Evolutionary conservation across 2,888 invertebrate genomes (phyloP).

Genomic region (Dolichomitus sp.): DNA sequence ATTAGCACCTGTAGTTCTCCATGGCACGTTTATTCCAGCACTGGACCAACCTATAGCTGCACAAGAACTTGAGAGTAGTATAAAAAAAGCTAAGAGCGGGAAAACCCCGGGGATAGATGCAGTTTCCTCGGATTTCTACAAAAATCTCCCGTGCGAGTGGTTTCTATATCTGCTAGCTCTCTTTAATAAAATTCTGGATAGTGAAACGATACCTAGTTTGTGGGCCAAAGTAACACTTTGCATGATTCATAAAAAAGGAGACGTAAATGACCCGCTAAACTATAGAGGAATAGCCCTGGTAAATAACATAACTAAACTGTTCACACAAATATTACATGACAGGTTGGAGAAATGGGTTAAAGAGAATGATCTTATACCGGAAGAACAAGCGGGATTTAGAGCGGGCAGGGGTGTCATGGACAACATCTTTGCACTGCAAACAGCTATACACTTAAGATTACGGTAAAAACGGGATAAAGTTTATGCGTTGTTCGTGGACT

Average conservation of each 20-base stretch:
- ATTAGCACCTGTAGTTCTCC: neutral
- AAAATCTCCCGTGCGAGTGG: conserved; percentile 34
- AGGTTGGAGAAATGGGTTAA: conserved; percentile 57
- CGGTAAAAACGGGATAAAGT: conserved; percentile 17
- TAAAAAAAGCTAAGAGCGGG: conserved; percentile 45
- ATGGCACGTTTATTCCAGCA: neutral
- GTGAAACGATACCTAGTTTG: conserved; percentile 18
- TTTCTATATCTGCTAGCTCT: conserved; percentile 20
- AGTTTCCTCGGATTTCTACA: neutral
- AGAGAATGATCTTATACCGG: conserved; percentile 47
- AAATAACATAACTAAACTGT: conserved; percentile 67
- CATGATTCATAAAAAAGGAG: conserved; percentile 70
- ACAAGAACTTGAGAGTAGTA: conserved; percentile 5
- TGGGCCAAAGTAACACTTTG: conserved; percentile 32
- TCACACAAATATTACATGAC: conserved; percentile 56
- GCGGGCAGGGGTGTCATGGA: conserved; percentile 50
- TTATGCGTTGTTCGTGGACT: neutral
- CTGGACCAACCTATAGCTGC: neutral
- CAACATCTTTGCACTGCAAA: conserved; percentile 63
- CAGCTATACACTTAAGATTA: conserved; percentile 48
- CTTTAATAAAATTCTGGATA: conserved; percentile 43
- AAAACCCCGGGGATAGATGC: conserved; percentile 62
- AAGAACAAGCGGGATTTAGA: conserved; percentile 43
- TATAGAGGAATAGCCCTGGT: conserved; percentile 70
- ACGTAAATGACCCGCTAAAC: conserved; percentile 59